These are phyloP conservation scores for Copsychus sechellarum DNA, from an alignment of 2,113 vertebrate species.

Conservation along the genomic window DNA sequence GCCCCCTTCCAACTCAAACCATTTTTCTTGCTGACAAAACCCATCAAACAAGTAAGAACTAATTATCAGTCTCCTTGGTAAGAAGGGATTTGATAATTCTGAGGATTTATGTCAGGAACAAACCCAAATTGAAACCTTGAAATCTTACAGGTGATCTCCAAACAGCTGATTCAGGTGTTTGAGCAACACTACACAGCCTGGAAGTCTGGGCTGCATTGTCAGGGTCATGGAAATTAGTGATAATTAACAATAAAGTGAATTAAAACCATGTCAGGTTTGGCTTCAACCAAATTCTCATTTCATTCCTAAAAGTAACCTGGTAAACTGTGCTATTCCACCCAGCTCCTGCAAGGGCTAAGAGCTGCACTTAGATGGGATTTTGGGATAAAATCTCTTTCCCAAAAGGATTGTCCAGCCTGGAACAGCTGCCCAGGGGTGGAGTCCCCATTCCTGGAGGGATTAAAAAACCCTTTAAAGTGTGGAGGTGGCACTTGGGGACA, in stretches of 20 bases:
- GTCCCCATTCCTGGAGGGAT: neutral
- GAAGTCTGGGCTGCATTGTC: neutral
- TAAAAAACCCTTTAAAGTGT: neutral
- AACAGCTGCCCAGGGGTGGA: neutral
- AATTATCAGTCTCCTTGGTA: neutral
- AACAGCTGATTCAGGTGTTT: neutral
- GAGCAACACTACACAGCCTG: neutral
- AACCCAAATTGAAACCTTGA: neutral
- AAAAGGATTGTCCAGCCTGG: neutral
- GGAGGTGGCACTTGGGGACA: neutral
- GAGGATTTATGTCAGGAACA: neutral
- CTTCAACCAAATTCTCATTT: neutral
- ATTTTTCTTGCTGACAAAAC: neutral
- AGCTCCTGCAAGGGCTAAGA: neutral
- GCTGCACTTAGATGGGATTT: neutral
- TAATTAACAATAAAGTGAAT: neutral
- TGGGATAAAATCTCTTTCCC: neutral
- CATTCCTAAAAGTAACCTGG: neutral
- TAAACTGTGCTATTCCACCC: neutral
- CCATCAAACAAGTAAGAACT: accelerated
- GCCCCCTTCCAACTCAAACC: neutral
- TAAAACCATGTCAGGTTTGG: neutral
- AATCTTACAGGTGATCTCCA: neutral
- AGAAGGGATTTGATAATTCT: neutral
- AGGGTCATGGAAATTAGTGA: neutral